Conservation (phyloP, 2,888 invertebrate genomes). For the Temnothorax unifasciatus region DNA sequence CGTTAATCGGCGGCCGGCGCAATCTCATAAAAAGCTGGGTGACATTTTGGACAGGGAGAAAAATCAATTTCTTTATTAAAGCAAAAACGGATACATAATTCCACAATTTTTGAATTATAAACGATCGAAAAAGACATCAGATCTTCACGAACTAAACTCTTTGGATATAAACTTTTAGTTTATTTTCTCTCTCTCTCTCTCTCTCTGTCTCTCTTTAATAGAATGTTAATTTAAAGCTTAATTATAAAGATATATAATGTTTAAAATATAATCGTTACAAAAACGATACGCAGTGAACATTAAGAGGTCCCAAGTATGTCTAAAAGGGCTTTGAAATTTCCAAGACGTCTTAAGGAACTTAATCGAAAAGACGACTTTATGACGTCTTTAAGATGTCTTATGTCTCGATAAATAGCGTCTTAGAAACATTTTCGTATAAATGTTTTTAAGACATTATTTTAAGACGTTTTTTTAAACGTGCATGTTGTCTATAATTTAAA, state of each 20-base stretch:
- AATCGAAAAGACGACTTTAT: too few species aligned
- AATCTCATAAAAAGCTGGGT: not conserved
- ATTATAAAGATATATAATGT: not conserved
- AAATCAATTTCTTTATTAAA: not conserved
- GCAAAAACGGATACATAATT: not conserved
- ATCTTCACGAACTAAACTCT: not conserved
- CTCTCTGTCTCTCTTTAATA: not conserved
- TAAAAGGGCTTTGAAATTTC: too few species aligned
- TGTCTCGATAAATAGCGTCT: too few species aligned
- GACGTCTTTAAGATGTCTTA: too few species aligned
- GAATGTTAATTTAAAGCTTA: not conserved
- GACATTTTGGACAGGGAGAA: not conserved
- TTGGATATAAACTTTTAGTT: not conserved
- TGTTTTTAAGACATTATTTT: too few species aligned
- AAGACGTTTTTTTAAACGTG: too few species aligned
- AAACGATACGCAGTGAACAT: not conserved
- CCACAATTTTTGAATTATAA: not conserved
- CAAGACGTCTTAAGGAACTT: too few species aligned
- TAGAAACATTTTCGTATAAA: too few species aligned
- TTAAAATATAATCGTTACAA: not conserved
- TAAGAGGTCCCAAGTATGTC: too few species aligned
- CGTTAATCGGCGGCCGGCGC: not conserved
- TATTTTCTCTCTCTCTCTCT: not conserved
- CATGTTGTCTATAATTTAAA: too few species aligned
- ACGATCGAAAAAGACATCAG: not conserved